Conservation (phyloP, 2,888 invertebrate species). For the Harpagoxenus sublaevis region DNA sequence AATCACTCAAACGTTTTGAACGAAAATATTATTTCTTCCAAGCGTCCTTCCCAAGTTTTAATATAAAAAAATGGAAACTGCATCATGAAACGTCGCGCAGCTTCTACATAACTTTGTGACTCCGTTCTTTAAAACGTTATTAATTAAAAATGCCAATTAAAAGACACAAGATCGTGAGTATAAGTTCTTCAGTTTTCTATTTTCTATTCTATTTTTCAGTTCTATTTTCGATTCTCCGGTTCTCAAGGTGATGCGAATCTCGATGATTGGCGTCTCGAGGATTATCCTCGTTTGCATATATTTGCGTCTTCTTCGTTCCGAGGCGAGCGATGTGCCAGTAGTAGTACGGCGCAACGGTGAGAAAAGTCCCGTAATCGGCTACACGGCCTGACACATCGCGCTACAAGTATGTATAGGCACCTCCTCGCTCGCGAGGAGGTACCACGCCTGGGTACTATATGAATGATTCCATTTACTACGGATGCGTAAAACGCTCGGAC, state of each 20-base stretch:
- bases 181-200: too few relatives aligned
- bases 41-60: not conserved
- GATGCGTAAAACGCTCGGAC: slow-evolving; percentile 41
- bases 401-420: not conserved
- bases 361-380: slow-evolving; percentile 54
- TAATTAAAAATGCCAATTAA: not conserved
- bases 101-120: not conserved
- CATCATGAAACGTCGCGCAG: not conserved
- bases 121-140: not conserved
- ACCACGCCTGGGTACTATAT: slow-evolving; percentile 51
- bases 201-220: too few relatives aligned
- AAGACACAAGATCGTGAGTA: not conserved
- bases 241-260: not conserved
- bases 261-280: not conserved
- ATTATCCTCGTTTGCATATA: slow-evolving; percentile 36
- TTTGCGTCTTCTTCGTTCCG: not conserved
- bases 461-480: slow-evolving; percentile 62
- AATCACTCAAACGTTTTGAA: not conserved
- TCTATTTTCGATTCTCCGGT: not conserved
- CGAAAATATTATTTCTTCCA: not conserved
- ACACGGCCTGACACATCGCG: not conserved
- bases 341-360: slow-evolving; percentile 35
- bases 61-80: not conserved
- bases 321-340: not conserved
- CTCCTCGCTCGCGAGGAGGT: slow-evolving; percentile 1